Base-by-base conservation (phyloP, 2,888 invertebrate species). In the Lasioglossum malachurum region DNA sequence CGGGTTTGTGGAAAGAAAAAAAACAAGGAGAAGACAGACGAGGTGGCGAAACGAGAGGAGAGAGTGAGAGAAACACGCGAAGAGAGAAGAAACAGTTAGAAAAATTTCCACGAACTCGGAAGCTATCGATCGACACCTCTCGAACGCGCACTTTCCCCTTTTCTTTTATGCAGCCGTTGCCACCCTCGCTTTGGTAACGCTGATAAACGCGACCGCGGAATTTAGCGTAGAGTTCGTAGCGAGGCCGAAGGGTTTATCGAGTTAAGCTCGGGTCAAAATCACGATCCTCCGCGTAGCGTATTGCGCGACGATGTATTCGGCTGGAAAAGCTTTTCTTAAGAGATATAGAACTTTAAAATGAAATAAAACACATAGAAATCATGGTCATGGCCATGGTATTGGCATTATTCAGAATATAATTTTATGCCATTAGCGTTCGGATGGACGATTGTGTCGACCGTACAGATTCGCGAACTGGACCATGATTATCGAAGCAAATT, bases 201-300 rank as follows among this genome's bases (percentile, higher is more conserved):
- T 75, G 80, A 89, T 75, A 81, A 80, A 88, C 77, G 80, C 67
- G 38, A 76, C 57, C 79, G 72, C 72, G 79, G 76, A 84, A 79
- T 85, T 84, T 79, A 57, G 38, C 67, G 64, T 31, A 41, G 73
- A 78, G 79, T 84, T 82, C 76, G 78, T 83, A 83, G 79, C 73
- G 64, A 69, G 64, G 35, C 31, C 76, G 77, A 77, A 77, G 64
- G 83, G 82, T 85, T 89, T 84, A 90, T 91, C 85, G 74, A 88
- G 88, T 90, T 91, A 90, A 90, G 86, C 85, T 71, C 69, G 75
- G 82, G 69, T 83, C 75, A 80, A 57, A 90, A 89, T 91, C 91
- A 90, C 84, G 80, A 78, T 73, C 71, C 69, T 72, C 71, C 77
- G 38, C 35, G 38, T 23, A 71, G 74, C 53, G 41, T 60, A 64